Percentiles rank a stretch among this genome's conserved stretches.
Evolutionary conservation across 2,113 vertebrate species (phyloP).

Genomic region (Callorhinus ursinus): DNA sequence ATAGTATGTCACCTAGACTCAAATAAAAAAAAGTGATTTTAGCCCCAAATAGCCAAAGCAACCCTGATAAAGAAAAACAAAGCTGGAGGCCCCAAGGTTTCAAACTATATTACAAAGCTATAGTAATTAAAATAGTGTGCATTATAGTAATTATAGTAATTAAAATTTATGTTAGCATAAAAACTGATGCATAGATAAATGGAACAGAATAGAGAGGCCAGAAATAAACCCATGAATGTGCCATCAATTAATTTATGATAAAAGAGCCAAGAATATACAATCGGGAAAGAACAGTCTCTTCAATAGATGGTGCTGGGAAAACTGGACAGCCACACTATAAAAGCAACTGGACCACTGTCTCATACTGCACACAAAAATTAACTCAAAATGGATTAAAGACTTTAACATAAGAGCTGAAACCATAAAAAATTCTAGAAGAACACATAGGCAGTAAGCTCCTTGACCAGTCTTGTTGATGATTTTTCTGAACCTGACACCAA

Average conservation of each 20-base stretch:
- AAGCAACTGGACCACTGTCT: background rate
- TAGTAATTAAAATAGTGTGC: background rate
- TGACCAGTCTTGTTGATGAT: background rate
- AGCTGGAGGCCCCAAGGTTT: background rate
- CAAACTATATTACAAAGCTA: background rate
- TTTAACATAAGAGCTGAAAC: background rate
- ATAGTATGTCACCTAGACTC: background rate
- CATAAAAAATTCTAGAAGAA: background rate
- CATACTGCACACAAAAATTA: background rate
- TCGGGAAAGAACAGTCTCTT: background rate
- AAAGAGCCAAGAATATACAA: background rate
- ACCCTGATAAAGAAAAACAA: background rate
- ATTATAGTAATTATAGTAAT: background rate
- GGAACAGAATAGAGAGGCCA: background rate
- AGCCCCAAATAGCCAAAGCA: background rate
- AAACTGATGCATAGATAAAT: background rate
- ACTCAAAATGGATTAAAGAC: background rate
- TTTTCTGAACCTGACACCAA: slow-evolving; percentile 19
- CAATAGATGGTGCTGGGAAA: background rate
- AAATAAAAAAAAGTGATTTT: background rate
- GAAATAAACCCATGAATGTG: background rate
- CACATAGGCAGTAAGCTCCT: background rate
- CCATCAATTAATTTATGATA: background rate
- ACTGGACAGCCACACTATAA: background rate
- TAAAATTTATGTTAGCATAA: background rate